A percentile compares a stretch with the other conserved stretches of the same genome.
These are phyloP conservation scores for Coracopsis vasa DNA, from an alignment of 2,113 vertebrate genomes.

Conservation along the genomic window DNA sequence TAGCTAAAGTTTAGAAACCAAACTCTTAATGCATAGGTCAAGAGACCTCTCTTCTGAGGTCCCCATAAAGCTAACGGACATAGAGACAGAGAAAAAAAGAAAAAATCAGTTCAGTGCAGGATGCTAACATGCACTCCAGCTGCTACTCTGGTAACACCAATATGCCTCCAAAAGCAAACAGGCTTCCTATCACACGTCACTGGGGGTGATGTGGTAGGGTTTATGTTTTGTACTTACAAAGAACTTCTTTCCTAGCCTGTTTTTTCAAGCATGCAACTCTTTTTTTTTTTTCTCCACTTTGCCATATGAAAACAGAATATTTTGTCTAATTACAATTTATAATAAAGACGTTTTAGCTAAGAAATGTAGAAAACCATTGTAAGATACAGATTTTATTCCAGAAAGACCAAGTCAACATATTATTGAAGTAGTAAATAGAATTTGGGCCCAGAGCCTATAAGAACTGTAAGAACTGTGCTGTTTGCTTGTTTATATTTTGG, in stretches of 20 bases:
- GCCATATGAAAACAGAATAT: background rate
- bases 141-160: background rate
- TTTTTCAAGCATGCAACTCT: background rate
- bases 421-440: background rate
- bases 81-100: background rate
- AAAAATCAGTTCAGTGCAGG: background rate
- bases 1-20: background rate
- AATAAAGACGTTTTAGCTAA: background rate
- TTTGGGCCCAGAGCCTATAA: background rate
- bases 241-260: background rate
- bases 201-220: background rate
- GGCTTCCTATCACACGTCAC: background rate
- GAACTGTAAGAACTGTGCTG: background rate
- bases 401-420: background rate
- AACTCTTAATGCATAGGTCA: background rate
- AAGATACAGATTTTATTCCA: background rate
- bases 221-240: background rate
- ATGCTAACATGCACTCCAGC: background rate
- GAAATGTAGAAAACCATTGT: background rate
- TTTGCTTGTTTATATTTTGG: background rate
- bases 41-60: background rate
- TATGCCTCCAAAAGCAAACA: accelerated
- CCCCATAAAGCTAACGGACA: background rate
- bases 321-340: background rate
- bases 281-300: background rate